These are phyloP conservation scores for Hypomecis punctinalis DNA, from an alignment of 2,888 invertebrate genomes.

Conservation along the genomic window DNA sequence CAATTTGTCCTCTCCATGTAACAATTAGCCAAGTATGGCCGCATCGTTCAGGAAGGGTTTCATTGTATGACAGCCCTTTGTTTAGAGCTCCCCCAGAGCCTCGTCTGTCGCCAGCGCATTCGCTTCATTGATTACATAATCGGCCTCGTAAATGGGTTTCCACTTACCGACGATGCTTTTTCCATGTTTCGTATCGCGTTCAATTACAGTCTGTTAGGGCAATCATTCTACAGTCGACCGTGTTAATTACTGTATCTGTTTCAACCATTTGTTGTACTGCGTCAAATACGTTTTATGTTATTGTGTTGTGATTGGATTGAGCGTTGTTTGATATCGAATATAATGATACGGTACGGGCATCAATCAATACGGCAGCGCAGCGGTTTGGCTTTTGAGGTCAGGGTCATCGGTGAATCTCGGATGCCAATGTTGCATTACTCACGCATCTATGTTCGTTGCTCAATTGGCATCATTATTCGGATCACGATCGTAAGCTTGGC, in stretches of 20 bases:
- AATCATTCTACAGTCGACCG: slow-evolving; percentile 49
- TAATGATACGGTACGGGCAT: neutral
- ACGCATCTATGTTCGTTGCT: slow-evolving; percentile 58
- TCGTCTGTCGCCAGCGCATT: slow-evolving; percentile 58
- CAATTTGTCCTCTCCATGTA: slow-evolving; percentile 49
- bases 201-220: slow-evolving; percentile 52
- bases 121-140: slow-evolving; percentile 67
- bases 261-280: slow-evolving; percentile 33
- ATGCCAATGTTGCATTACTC: slow-evolving; percentile 51
- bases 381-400: slow-evolving; percentile 50
- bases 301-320: slow-evolving; percentile 24
- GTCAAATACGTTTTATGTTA: slow-evolving; percentile 24
- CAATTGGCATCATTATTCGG: slow-evolving; percentile 67
- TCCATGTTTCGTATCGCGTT: slow-evolving; percentile 46
- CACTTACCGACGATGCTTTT: slow-evolving; percentile 53
- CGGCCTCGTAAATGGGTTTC: slow-evolving; percentile 53
- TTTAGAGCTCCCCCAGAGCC: slow-evolving; percentile 48
- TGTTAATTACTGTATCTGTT: slow-evolving; percentile 49
- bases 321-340: slow-evolving; percentile 3
- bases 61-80: slow-evolving; percentile 66
- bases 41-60: slow-evolving; percentile 68
- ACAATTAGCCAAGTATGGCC: slow-evolving; percentile 60
- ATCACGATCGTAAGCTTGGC: slow-evolving; percentile 58
- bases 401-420: slow-evolving; percentile 49
- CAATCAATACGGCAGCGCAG: slow-evolving; percentile 4